Conservation (phyloP, 2,797 vertebrate species). For the Coccyzus lansbergi region DNA sequence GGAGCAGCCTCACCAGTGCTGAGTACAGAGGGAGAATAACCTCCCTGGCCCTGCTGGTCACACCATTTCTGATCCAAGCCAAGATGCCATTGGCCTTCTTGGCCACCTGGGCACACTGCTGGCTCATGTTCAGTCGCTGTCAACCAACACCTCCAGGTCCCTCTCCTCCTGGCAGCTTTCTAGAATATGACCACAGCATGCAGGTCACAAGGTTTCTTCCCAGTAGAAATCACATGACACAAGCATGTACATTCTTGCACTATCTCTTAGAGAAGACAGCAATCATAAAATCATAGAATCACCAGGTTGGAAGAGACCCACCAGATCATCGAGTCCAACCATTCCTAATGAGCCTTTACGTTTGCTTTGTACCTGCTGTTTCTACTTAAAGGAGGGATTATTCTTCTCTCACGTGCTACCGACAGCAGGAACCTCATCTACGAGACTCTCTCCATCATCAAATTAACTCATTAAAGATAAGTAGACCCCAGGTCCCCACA, state of each 20-base stretch:
- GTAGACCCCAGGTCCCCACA: neutral
- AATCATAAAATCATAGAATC: no score
- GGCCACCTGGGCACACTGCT: no score
- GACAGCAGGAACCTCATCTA: neutral
- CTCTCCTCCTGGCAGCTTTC: no score
- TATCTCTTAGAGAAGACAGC: neutral
- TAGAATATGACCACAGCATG: neutral
- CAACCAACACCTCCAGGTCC: no score
- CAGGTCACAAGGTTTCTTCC: neutral
- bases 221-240: neutral
- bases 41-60: no score
- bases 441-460: neutral
- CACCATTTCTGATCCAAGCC: no score
- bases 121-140: no score
- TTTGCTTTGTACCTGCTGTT: constrained; percentile 8
- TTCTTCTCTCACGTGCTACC: neutral
- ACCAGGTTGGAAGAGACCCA: no score
- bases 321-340: no score
- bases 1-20: no score
- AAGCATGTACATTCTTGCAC: neutral
- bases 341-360: neutral
- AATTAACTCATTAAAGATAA: neutral
- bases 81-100: no score
- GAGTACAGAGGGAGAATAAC: no score
- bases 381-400: neutral